Evolutionary conservation across 2,888 invertebrate genomes (phyloP).

Genomic region (Agrotis puta): DNA sequence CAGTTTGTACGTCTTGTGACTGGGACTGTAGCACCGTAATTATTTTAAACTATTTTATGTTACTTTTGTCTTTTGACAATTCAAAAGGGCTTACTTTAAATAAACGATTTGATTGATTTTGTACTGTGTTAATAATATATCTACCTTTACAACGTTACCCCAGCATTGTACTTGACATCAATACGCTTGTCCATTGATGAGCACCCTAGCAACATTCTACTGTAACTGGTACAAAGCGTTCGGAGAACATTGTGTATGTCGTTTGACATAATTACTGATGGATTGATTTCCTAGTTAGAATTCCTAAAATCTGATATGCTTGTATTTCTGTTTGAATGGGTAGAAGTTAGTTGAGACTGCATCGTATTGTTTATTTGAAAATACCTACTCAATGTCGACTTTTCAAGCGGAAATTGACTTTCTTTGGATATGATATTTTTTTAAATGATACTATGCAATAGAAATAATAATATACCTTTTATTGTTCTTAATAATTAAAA

Average conservation of each 20-base stretch:
- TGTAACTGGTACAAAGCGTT: not conserved
- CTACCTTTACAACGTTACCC: not conserved
- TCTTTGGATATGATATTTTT: too few relatives aligned
- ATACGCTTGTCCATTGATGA: constrained; percentile 14
- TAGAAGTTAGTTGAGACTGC: not conserved
- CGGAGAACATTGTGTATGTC: not conserved
- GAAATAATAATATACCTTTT: too few relatives aligned
- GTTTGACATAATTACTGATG: not conserved
- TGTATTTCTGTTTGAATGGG: not conserved
- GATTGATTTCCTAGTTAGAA: constrained; percentile 2
- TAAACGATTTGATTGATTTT: too few relatives aligned
- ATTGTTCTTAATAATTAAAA: too few relatives aligned
- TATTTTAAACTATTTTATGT: too few relatives aligned
- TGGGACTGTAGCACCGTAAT: too few relatives aligned
- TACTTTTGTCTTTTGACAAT: too few relatives aligned
- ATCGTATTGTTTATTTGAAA: not conserved
- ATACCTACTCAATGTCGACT: too few relatives aligned
- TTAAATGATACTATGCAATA: too few relatives aligned
- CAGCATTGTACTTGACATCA: constrained; percentile 2
- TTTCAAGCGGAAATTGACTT: too few relatives aligned
- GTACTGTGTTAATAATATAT: not conserved
- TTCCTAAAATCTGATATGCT: constrained; percentile 1
- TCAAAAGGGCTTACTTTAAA: too few relatives aligned
- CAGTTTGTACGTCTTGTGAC: too few relatives aligned
- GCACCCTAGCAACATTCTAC: constrained; percentile 6